Percentiles rank a stretch among this genome's conserved stretches.
Conservation (phyloP, 2,888 invertebrate genomes). For the Palloptera scutellata region DNA sequence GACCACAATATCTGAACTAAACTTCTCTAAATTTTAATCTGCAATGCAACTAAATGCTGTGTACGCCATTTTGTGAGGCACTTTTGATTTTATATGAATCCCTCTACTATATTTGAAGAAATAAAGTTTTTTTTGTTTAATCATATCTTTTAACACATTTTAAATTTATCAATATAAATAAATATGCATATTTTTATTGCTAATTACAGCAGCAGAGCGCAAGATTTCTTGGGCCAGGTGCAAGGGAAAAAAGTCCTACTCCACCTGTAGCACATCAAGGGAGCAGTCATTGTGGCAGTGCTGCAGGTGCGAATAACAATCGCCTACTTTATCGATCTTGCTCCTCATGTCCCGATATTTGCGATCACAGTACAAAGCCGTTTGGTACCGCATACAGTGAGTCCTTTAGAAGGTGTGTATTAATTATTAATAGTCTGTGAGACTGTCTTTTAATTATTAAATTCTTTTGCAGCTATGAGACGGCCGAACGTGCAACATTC, state of each 20-base stretch:
- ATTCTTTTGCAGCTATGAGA: constrained; percentile 55
- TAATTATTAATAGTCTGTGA: not conserved
- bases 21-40: too few species aligned
- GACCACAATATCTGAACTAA: too few species aligned
- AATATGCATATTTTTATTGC: constrained; percentile 7
- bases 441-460: not conserved
- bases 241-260: constrained; percentile 64
- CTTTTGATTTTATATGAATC: too few species aligned
- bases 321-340: constrained; percentile 63
- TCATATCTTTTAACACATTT: too few species aligned
- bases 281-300: constrained; percentile 58
- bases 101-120: not conserved
- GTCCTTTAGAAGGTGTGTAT: constrained; percentile 61
- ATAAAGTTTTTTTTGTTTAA: too few species aligned
- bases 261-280: constrained; percentile 62
- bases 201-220: constrained; percentile 65
- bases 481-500: constrained; percentile 60
- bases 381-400: constrained; percentile 61
- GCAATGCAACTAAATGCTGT: too few species aligned
- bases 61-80: too few species aligned
- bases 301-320: constrained; percentile 63
- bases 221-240: constrained; percentile 65
- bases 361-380: constrained; percentile 63
- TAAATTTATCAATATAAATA: not conserved
- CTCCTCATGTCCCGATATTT: constrained; percentile 63